Percentiles rank a stretch among this genome's conserved stretches.
phyloP scores from a whole-genome alignment of 2,113 vertebrate genomes.

The Leucopsar rothschildi region DNA sequence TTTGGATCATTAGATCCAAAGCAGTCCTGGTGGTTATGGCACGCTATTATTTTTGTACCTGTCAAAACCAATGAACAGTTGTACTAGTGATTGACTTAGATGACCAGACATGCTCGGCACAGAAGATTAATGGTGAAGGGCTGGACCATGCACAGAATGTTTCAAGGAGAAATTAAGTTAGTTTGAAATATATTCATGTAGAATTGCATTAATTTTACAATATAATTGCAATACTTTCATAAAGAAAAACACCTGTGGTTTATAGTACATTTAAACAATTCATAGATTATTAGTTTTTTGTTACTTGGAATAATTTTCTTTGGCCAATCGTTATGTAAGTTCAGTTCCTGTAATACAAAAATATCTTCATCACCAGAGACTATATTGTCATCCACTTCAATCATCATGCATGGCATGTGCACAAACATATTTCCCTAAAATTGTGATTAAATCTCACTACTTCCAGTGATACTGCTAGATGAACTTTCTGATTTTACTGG shows the following conservation, averaged over 20 bases:
- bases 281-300: neutral
- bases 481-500: neutral
- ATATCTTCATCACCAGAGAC: neutral
- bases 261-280: neutral
- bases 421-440: neutral
- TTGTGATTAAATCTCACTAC: neutral
- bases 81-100: neutral
- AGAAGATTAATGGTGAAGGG: neutral
- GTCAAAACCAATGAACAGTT: slow-evolving; percentile 19
- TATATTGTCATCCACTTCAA: neutral
- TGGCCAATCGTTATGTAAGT: neutral
- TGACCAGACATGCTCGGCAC: neutral
- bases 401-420: neutral
- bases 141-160: neutral
- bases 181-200: neutral
- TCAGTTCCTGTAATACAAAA: neutral
- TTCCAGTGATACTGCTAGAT: neutral
- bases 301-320: neutral
- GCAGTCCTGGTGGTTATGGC: neutral
- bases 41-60: slow-evolving; percentile 24
- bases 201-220: neutral
- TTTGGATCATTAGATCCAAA: slow-evolving; percentile 19
- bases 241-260: neutral
- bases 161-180: neutral
- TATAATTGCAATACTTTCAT: neutral